phyloP scores from a whole-genome alignment of 2,888 invertebrate genomes.

The Trichacis sp. region DNA sequence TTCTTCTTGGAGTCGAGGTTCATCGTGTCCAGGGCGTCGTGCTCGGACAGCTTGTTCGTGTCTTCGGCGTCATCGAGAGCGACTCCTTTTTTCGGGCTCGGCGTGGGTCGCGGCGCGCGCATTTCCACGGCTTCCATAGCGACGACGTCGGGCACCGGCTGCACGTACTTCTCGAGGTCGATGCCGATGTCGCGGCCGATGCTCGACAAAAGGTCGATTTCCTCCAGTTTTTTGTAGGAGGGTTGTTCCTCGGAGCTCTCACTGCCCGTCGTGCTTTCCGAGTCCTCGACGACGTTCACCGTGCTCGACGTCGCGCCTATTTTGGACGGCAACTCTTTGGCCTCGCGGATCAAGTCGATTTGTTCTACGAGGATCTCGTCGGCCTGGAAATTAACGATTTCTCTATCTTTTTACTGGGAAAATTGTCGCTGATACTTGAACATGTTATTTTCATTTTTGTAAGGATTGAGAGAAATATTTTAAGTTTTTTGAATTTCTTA shows the following conservation, averaged over 20 bases:
- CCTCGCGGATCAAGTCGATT: conserved; percentile 63
- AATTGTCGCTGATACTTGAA: no score
- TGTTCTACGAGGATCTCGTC: conserved; percentile 57
- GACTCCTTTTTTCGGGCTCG: not conserved
- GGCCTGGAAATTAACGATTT: conserved; percentile 38
- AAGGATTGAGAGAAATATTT: no score
- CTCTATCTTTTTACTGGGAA: no score
- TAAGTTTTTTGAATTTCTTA: no score
- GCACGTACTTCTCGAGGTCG: conserved; percentile 63
- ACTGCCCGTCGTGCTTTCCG: conserved; percentile 50
- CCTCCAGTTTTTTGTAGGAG: conserved; percentile 60
- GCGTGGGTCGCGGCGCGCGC: not conserved
- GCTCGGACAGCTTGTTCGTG: conserved; percentile 59
- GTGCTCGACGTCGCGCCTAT: conserved; percentile 49
- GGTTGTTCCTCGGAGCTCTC: conserved; percentile 46
- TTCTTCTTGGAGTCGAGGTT: conserved; percentile 70
- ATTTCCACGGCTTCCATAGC: conserved; percentile 56
- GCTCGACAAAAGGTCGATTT: conserved; percentile 64
- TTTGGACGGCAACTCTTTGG: conserved; percentile 56
- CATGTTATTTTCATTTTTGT: no score
- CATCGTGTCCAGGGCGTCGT: conserved; percentile 55
- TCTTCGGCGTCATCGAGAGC: conserved; percentile 45
- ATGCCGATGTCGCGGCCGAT: conserved; percentile 62
- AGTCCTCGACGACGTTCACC: conserved; percentile 46
- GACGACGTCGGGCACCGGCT: conserved; percentile 65